Percentiles rank a stretch among this genome's conserved stretches.
Evolutionary conservation across 1,140 invertebrate species (phyloP).

Genomic region (Cyrtorhinus lividipennis): DNA sequence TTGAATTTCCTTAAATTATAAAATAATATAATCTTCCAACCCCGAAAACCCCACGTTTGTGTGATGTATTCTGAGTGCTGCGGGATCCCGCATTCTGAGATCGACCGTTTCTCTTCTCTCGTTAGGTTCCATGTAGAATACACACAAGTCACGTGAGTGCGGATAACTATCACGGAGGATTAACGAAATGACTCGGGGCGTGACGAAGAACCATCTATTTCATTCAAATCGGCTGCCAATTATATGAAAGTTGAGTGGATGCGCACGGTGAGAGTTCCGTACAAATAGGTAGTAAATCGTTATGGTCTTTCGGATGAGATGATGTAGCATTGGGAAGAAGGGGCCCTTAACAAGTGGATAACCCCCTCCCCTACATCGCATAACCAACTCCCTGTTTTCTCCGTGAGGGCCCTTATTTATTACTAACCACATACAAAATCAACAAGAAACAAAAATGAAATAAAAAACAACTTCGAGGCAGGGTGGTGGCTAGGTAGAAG

Average conservation of each 20-base stretch:
- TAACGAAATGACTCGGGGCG: not conserved
- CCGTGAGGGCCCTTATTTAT: conserved; percentile 6
- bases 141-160: too few relatives aligned
- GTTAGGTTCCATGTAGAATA: too few relatives aligned
- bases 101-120: too few relatives aligned
- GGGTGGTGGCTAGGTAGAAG: not conserved
- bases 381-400: not conserved
- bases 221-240: conserved; percentile 7
- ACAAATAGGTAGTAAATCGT: conserved; percentile 8
- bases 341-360: not conserved
- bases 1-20: too few relatives aligned
- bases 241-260: not conserved
- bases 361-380: not conserved
- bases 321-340: not conserved
- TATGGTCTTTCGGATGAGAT: not conserved
- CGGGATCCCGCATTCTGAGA: too few relatives aligned
- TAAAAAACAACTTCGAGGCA: not conserved
- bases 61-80: too few relatives aligned
- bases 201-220: not conserved
- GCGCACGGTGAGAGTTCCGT: not conserved
- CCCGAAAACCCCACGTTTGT: too few relatives aligned
- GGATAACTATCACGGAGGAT: not conserved
- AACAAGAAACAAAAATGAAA: conserved; percentile 2
- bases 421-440: conserved; percentile 10
- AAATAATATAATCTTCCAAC: too few relatives aligned